phyloP scores from a whole-genome alignment of 2,113 vertebrate genomes.

The Mustela nigripes region DNA sequence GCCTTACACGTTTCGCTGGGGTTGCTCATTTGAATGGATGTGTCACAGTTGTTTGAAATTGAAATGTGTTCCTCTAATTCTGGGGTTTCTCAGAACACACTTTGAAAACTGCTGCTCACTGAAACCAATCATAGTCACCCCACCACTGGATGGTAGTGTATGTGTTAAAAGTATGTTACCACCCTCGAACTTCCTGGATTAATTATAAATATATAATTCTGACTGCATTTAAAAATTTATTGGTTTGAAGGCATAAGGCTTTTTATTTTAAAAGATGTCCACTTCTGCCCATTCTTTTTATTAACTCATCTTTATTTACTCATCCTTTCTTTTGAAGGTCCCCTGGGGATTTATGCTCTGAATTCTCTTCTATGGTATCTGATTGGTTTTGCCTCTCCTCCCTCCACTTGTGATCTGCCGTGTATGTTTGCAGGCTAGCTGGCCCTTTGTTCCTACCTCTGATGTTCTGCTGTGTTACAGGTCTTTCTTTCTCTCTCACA shows the following conservation, averaged over 20 bases:
- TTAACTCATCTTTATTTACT: not conserved
- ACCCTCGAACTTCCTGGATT: not conserved
- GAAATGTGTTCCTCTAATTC: slow-evolving; percentile 24
- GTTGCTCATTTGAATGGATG: not conserved
- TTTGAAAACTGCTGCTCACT: not conserved
- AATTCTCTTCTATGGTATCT: not conserved
- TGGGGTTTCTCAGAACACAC: not conserved
- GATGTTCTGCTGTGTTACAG: not conserved
- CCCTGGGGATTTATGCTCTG: not conserved
- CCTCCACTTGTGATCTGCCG: not conserved
- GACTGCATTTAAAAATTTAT: not conserved
- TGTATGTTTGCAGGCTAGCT: not conserved
- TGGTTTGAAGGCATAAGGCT: not conserved
- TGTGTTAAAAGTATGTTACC: not conserved
- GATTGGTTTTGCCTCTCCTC: not conserved
- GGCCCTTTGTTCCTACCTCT: not conserved
- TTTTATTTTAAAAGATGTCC: slow-evolving; percentile 48
- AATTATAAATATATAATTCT: not conserved
- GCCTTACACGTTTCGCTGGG: not conserved
- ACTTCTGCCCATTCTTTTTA: not conserved
- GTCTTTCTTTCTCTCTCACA: not conserved
- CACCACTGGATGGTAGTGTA: not conserved
- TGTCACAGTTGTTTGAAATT: not conserved
- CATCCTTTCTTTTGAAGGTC: not conserved
- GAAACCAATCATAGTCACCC: not conserved